Conservation (phyloP, 2,797 vertebrate genomes). For the Platyrinchus mystaceus region DNA sequence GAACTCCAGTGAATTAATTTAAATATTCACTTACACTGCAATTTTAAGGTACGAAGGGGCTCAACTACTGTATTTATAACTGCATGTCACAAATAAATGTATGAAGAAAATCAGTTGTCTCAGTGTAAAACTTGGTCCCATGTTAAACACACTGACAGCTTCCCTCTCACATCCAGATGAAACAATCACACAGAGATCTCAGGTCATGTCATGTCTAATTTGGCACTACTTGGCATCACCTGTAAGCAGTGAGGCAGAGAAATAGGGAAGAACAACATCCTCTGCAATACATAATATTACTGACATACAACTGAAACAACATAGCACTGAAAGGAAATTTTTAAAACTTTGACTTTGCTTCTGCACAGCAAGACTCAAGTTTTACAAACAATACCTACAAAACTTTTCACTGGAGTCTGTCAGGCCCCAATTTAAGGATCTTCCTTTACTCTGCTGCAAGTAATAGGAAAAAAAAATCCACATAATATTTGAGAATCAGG, state of each 20-base stretch:
- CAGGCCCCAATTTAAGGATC: not conserved
- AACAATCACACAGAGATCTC: not conserved
- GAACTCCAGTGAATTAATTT: not conserved
- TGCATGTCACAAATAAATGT: not conserved
- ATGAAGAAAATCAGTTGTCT: not conserved
- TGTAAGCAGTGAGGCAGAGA: not conserved
- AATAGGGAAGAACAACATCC: not conserved
- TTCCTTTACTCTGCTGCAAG: not conserved
- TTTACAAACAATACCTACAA: not conserved
- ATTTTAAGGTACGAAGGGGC: not conserved
- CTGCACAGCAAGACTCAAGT: not conserved
- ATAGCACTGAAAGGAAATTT: not conserved
- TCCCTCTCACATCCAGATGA: not conserved
- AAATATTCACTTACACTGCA: not conserved
- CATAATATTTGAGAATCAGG: fast-evolving
- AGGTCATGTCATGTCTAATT: not conserved
- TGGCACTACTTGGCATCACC: not conserved
- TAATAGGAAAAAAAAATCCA: not conserved
- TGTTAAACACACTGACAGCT: not conserved
- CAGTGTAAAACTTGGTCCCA: not conserved
- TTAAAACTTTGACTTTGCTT: not conserved
- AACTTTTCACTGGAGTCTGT: not conserved
- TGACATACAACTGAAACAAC: not conserved
- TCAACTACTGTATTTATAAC: not conserved
- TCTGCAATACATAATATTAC: not conserved